Conservation (phyloP, 1,140 invertebrate genomes). For the Chlorops oryzae region DNA sequence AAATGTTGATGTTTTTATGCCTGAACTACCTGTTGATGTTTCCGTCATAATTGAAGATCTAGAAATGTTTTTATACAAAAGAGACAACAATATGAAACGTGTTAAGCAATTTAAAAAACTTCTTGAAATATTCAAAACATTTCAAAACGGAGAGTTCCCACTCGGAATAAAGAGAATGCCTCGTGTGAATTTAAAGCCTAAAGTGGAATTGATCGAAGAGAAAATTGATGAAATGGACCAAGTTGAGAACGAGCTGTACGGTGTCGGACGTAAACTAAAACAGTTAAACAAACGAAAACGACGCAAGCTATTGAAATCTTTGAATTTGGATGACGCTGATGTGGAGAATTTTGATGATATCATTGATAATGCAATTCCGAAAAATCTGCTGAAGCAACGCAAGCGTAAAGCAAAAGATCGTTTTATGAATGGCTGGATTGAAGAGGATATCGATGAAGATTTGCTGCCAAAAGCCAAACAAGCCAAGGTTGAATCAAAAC, state of each 20-base stretch:
- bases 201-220: slow-evolving; percentile 33
- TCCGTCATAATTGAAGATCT: slow-evolving; percentile 34
- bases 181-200: slow-evolving; percentile 21
- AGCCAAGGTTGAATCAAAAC: neutral
- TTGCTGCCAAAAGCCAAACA: neutral
- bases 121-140: slow-evolving; percentile 41
- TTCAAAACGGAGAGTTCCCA: slow-evolving; percentile 57
- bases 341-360: slow-evolving; percentile 37
- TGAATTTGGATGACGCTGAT: slow-evolving; percentile 39
- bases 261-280: slow-evolving; percentile 32
- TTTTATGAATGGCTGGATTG: slow-evolving; percentile 31
- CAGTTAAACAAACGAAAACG: slow-evolving; percentile 42
- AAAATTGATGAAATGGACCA: slow-evolving; percentile 33
- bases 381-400: slow-evolving; percentile 26
- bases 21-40: slow-evolving; percentile 57
- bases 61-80: slow-evolving; percentile 25
- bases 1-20: slow-evolving; percentile 64
- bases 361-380: slow-evolving; percentile 29
- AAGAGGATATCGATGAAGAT: slow-evolving; percentile 26
- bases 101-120: slow-evolving; percentile 34
- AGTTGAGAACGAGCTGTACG: slow-evolving; percentile 35
- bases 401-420: slow-evolving; percentile 28
- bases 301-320: slow-evolving; percentile 32
- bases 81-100: slow-evolving; percentile 33
- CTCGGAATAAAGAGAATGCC: slow-evolving; percentile 54